phyloP scores from a whole-genome alignment of 2,888 invertebrate genomes.

The Pyrocoelia pectoralis region DNA sequence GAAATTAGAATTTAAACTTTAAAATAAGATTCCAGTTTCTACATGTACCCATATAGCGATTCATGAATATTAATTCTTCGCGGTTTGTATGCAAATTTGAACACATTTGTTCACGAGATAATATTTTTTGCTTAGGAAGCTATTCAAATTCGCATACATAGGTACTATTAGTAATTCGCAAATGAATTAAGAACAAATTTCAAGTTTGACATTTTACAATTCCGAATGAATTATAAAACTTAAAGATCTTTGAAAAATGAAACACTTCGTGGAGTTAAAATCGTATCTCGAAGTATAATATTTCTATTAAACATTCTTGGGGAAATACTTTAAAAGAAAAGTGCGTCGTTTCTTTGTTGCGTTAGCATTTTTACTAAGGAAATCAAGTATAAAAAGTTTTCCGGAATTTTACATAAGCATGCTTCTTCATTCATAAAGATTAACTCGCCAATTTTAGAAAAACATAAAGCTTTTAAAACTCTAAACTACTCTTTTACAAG shows the following conservation, averaged over 20 bases:
- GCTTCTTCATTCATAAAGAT: conserved; percentile 22
- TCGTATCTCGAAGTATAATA: too few species aligned
- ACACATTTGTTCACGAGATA: not conserved
- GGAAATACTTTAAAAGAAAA: not conserved
- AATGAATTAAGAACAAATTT: too few species aligned
- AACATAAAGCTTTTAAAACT: conserved; percentile 16
- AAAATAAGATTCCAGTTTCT: not conserved
- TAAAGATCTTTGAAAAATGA: too few species aligned
- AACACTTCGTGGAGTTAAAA: too few species aligned
- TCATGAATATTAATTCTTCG: conserved; percentile 19
- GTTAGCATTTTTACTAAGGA: not conserved
- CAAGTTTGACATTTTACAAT: too few species aligned
- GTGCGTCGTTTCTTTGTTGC: not conserved
- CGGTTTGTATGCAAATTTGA: conserved; percentile 16
- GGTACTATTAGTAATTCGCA: too few species aligned
- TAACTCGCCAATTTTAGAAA: conserved; percentile 17
- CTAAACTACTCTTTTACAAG: conserved; percentile 14
- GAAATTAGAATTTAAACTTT: not conserved
- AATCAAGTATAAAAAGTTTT: conserved; percentile 17
- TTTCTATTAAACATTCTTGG: not conserved
- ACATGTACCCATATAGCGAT: not conserved
- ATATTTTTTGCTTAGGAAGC: not conserved
- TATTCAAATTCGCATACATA: not conserved
- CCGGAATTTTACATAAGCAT: conserved; percentile 20
- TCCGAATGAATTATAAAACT: too few species aligned